Base-by-base conservation (phyloP, 1,140 invertebrate species). In the Sarcophaga peregrina region DNA sequence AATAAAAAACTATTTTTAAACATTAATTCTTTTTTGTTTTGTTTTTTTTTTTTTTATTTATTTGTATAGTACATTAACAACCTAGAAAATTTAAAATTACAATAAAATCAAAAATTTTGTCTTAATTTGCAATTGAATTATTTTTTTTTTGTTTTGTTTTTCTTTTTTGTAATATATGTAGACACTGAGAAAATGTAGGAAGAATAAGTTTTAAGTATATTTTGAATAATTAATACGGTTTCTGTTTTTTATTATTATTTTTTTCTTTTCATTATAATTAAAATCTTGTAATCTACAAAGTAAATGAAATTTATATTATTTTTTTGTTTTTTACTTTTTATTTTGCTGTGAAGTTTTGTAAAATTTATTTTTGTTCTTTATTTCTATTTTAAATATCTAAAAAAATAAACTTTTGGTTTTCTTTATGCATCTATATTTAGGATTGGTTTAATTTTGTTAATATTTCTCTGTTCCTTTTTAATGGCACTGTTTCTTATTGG, bases 111-210 rank as follows among this genome's bases (percentile, higher is more conserved):
- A 47, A 47, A 5, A 47, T 76, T 76, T 76, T 17, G 17, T 47
- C 45, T 47, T 76, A 81, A 62, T 68, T n/a, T 81, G 25, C 68
- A 37, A 58, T 13, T 81, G 54, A 62, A n/a, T 81, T 46, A n/a
- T 58, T 4, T 10, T 37, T 62, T 73, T 48, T 82, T 73, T 47
- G n/a, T 45, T 72, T 68, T 82, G 25, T 68, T 72, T 82, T 4
- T 82, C 46, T 82, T 47, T 82, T 78, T 37, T 37, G 25, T 37
- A 37, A 37, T 37, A 37, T 37, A 50, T 78, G 75, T 76, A 76
- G 75, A 82, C 81, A 82, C 81, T 82, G 81, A 82, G 81, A 82
- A 73, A 82, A 82, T 82, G 6, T 82, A 82, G 81, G 81, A 82
- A 82, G 81, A 82, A 52, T 73, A 50, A 17, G 62, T 72, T 82